phyloP scores from a whole-genome alignment of 1,140 invertebrate species.

The Gyrodactylus bullatarudis region DNA sequence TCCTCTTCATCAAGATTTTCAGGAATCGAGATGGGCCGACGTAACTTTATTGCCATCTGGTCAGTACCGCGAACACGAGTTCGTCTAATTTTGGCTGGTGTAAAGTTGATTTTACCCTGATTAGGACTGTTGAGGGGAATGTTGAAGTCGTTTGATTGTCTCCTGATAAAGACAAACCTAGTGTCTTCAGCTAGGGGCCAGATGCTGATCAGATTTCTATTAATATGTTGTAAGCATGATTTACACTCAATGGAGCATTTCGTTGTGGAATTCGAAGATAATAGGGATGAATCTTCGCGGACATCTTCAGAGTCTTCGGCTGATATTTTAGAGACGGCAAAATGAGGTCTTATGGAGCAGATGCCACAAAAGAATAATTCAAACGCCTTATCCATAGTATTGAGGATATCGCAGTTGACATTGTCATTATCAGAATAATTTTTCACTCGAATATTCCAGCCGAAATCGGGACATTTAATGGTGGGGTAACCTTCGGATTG shows the following conservation, averaged over 20 bases:
- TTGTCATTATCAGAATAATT: background rate
- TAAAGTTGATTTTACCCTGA: too few species aligned
- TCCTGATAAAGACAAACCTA: background rate
- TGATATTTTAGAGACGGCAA: background rate
- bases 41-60: background rate
- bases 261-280: background rate
- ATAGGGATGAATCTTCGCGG: background rate
- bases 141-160: background rate
- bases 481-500: background rate
- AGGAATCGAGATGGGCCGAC: background rate
- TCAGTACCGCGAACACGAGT: background rate
- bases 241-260: background rate
- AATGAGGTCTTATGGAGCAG: background rate
- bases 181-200: background rate
- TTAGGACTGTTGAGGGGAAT: background rate
- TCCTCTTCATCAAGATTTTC: background rate
- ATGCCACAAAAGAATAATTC: background rate
- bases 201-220: background rate
- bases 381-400: background rate
- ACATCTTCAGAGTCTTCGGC: background rate
- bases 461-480: background rate
- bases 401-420: background rate
- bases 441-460: background rate
- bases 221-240: background rate
- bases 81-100: background rate